Evolutionary conservation across 2,797 vertebrate species (phyloP).

Genomic region (Babyrousa celebensis): DNA sequence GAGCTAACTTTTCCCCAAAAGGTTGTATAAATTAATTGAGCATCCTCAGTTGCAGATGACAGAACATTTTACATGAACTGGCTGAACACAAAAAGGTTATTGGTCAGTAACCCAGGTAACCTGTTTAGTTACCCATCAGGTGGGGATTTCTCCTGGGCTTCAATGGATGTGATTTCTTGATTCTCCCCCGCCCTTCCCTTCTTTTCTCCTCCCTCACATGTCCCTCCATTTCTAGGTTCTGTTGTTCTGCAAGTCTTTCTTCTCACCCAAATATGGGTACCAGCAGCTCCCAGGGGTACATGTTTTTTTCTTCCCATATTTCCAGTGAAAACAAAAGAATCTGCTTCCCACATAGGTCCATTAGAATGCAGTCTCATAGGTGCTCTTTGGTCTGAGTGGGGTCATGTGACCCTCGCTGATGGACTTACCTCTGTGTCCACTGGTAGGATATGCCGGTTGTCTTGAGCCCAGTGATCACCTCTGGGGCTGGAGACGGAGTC

Average conservation of each 20-base stretch:
- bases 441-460: accelerated
- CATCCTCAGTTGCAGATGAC: not conserved
- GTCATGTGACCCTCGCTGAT: not conserved
- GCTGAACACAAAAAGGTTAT: not conserved
- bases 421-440: not conserved
- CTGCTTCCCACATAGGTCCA: not conserved
- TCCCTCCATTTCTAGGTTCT: not conserved
- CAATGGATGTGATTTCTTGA: accelerated
- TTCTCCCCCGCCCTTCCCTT: too few species aligned
- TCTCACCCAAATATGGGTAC: accelerated
- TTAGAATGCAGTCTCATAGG: not conserved
- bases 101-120: not conserved
- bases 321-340: not conserved
- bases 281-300: not conserved
- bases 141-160: not conserved
- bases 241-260: not conserved
- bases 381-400: not conserved
- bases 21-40: not conserved
- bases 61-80: not conserved
- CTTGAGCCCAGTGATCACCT: not conserved
- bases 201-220: not conserved
- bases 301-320: not conserved
- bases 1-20: not conserved
- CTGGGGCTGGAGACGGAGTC: too few species aligned
- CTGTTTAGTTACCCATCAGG: not conserved